Evolutionary conservation across 1,140 invertebrate genomes (phyloP).

Genomic region (Belonocnema kinseyi): DNA sequence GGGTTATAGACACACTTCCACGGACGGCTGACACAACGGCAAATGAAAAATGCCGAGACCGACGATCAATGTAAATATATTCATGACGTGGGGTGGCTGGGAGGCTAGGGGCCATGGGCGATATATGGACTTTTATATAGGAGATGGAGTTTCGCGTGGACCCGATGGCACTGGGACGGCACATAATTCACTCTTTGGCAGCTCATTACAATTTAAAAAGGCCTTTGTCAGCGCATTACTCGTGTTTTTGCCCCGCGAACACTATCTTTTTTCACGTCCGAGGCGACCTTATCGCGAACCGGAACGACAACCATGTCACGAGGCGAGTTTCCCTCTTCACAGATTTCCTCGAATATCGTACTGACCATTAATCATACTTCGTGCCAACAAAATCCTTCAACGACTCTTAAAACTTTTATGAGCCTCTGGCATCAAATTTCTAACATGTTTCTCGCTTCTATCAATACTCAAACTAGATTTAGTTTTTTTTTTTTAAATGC

Average conservation of each 20-base stretch:
- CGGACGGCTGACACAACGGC: constrained; percentile 61
- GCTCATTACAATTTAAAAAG: constrained; percentile 77
- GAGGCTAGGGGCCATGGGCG: constrained; percentile 57
- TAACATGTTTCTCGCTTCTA: too few relatives aligned
- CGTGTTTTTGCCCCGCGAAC: constrained; percentile 36
- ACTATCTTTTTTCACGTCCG: constrained; percentile 5
- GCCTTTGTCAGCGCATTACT: constrained; percentile 54
- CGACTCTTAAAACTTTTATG: constrained; percentile 16
- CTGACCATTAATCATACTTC: constrained; percentile 20
- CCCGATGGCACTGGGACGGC: constrained; percentile 68
- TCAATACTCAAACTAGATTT: too few relatives aligned
- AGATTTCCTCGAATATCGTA: constrained; percentile 26
- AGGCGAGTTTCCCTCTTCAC: neutral
- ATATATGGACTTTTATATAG: constrained; percentile 55
- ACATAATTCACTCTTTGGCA: constrained; percentile 76
- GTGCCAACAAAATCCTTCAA: constrained; percentile 4
- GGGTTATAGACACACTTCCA: constrained; percentile 43
- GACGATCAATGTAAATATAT: constrained; percentile 77
- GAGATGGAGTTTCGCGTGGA: constrained; percentile 51
- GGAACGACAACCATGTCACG: constrained; percentile 18
- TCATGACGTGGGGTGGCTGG: constrained; percentile 73
- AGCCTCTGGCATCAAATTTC: neutral
- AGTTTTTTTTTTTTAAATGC: too few relatives aligned
- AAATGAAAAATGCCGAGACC: constrained; percentile 75
- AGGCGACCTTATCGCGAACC: constrained; percentile 11